phyloP scores from a whole-genome alignment of 2,113 vertebrate species.

The Aptenodytes patagonicus region DNA sequence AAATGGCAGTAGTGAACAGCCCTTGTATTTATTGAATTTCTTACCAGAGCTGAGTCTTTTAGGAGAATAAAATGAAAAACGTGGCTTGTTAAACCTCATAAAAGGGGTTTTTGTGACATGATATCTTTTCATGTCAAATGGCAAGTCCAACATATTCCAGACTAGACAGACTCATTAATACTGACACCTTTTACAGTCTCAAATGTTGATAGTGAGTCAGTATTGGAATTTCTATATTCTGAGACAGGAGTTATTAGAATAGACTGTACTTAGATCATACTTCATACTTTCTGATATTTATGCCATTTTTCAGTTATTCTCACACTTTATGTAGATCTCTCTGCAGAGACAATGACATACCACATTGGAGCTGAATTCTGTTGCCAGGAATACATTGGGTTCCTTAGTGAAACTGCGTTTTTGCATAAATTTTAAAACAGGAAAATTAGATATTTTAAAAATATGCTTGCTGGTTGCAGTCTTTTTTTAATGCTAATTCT shows the following conservation, averaged over 20 bases:
- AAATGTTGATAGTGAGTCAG: neutral
- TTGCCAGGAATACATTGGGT: neutral
- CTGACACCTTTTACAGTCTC: neutral
- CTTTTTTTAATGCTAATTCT: neutral
- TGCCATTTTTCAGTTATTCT: neutral
- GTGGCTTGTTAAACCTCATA: neutral
- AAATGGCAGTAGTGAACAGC: neutral
- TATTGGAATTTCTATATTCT: neutral
- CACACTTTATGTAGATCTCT: neutral
- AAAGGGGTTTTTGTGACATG: neutral
- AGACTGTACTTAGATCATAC: neutral
- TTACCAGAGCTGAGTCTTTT: neutral
- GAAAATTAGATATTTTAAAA: neutral
- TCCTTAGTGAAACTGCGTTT: neutral
- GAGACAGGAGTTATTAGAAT: neutral
- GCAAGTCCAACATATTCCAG: neutral
- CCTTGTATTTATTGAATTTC: neutral
- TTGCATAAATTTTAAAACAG: neutral
- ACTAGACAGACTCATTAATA: neutral
- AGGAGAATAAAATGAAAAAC: neutral
- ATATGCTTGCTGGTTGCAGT: neutral
- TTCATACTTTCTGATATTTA: neutral
- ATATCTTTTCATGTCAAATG: neutral
- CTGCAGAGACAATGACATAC: neutral
- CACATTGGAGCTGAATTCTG: neutral